These are phyloP conservation scores for Xanthia icteritia DNA, from an alignment of 2,888 invertebrate genomes.

Conservation along the genomic window DNA sequence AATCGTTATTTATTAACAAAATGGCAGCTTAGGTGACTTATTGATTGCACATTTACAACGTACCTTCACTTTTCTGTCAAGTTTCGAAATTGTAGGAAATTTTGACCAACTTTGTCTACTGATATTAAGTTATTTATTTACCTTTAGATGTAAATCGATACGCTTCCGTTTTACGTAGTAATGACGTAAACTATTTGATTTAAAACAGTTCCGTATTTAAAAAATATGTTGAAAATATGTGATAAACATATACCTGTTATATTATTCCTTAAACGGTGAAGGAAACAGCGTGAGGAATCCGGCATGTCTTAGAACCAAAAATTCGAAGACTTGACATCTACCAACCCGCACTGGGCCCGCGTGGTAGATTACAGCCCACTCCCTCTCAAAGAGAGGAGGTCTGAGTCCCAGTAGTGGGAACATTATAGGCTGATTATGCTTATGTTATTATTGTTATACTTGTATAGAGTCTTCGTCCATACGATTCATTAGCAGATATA, in stretches of 20 bases:
- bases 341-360: too few relatives aligned
- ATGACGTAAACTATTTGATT: conserved; percentile 8
- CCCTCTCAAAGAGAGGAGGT: too few relatives aligned
- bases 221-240: conserved; percentile 4
- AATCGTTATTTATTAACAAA: neutral
- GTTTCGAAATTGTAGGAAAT: neutral
- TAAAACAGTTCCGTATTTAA: conserved; percentile 4
- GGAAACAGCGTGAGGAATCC: too few relatives aligned
- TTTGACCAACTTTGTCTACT: neutral
- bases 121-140: neutral
- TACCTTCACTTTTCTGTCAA: neutral
- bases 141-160: neutral
- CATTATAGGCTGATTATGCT: too few relatives aligned
- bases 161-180: conserved; percentile 15
- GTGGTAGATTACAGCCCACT: too few relatives aligned
- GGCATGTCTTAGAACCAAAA: too few relatives aligned
- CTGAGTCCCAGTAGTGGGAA: too few relatives aligned
- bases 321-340: too few relatives aligned
- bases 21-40: neutral
- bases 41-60: neutral
- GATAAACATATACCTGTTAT: neutral
- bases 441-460: neutral
- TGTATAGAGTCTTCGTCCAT: neutral
- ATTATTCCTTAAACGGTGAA: conserved; percentile 2
- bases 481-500: conserved; percentile 30